These are phyloP conservation scores for Zootoca vivipara DNA, from an alignment of 2,113 vertebrate genomes.

Conservation along the genomic window DNA sequence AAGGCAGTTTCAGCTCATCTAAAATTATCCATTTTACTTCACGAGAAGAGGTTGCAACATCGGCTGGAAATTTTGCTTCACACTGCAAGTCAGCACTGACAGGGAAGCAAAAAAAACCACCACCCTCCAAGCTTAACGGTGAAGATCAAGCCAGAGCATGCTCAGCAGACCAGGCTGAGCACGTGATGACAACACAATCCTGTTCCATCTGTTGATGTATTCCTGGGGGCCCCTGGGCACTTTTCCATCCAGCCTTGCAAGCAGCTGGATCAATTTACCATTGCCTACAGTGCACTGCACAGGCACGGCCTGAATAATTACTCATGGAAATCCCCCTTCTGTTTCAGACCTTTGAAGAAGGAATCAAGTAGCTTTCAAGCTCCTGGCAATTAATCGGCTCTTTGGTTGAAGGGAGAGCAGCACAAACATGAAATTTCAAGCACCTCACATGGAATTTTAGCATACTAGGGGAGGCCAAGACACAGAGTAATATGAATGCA, in stretches of 20 bases:
- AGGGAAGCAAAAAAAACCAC: conserved; percentile 24
- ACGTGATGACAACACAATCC: conserved; percentile 82
- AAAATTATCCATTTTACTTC: conserved; percentile 66
- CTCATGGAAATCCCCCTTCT: conserved; percentile 80
- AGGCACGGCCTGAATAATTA: conserved; percentile 75
- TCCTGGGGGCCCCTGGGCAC: conserved; percentile 71
- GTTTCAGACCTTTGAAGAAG: conserved; percentile 69
- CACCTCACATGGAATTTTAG: conserved; percentile 67
- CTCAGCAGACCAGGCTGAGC: conserved; percentile 79
- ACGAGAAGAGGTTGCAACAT: conserved; percentile 48
- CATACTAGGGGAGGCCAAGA: conserved; percentile 72
- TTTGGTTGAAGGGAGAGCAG: conserved; percentile 54
- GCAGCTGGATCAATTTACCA: conserved; percentile 89
- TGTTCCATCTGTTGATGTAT: conserved; percentile 84
- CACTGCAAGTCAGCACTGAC: conserved; percentile 35
- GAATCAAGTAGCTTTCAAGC: conserved; percentile 76
- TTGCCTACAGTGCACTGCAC: conserved; percentile 69
- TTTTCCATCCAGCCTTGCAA: conserved; percentile 87
- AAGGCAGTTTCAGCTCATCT: conserved; percentile 46
- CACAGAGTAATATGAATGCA: conserved; percentile 65
- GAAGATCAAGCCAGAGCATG: conserved; percentile 76
- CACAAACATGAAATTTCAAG: conserved; percentile 63
- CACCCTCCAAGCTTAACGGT: conserved; percentile 18
- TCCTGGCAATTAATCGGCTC: conserved; percentile 67
- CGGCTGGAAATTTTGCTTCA: conserved; percentile 31